Conservation (phyloP, 2,888 invertebrate species). For the Onchidella celtica region DNA sequence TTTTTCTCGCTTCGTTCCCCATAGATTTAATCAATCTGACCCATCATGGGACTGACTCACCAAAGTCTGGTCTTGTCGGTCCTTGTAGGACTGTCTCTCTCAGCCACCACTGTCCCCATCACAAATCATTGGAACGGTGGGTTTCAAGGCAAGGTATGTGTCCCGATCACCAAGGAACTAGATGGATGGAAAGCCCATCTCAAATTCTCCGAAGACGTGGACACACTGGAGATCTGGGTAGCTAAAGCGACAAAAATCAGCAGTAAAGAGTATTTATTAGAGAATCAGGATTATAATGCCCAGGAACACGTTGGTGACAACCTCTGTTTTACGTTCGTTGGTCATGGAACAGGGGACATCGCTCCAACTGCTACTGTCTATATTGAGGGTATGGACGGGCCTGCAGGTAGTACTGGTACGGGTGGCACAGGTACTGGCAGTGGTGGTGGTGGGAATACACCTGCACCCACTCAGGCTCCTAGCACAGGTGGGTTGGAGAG, state of each 20-base stretch:
- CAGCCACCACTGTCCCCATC: slow-evolving; percentile 17
- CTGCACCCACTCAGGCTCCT: not conserved
- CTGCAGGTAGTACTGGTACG: too few species aligned
- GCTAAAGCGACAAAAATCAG: slow-evolving; percentile 49
- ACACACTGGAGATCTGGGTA: slow-evolving; percentile 60
- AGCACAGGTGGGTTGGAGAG: slow-evolving; percentile 4
- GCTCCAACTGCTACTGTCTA: slow-evolving; percentile 49
- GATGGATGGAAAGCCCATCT: slow-evolving; percentile 65
- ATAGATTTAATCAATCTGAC: too few species aligned
- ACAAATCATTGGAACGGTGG: slow-evolving; percentile 58
- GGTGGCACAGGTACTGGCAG: too few species aligned
- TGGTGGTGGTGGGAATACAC: not conserved
- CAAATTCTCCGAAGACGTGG: slow-evolving; percentile 56
- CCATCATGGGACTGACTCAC: too few species aligned
- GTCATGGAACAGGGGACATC: slow-evolving; percentile 50
- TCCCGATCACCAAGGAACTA: slow-evolving; percentile 56
- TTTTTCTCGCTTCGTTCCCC: too few species aligned
- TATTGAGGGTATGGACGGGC: slow-evolving; percentile 54
- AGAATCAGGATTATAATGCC: slow-evolving; percentile 56
- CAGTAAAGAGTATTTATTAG: slow-evolving; percentile 55
- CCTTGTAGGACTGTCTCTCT: not conserved
- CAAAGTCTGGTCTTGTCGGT: too few species aligned
- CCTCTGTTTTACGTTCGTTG: slow-evolving; percentile 57
- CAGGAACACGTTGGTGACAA: slow-evolving; percentile 53
- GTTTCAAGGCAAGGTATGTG: slow-evolving; percentile 55